Percentiles rank a stretch among this genome's conserved stretches.
These are phyloP conservation scores for Salpingus planirostris DNA, from an alignment of 2,888 invertebrate species.

Conservation along the genomic window DNA sequence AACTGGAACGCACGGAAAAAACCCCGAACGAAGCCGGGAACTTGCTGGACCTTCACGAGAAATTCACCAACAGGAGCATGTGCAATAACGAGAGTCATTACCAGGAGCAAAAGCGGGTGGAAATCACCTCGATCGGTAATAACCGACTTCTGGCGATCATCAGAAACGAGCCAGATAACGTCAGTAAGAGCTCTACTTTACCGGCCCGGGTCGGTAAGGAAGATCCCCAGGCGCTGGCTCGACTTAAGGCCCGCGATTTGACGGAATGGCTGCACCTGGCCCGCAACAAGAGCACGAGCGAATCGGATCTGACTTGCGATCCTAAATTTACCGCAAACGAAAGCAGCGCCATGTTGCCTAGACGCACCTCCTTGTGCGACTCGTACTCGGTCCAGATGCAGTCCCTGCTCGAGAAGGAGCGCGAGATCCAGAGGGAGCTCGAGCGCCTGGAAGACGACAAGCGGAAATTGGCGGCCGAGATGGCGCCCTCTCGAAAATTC, in stretches of 20 bases:
- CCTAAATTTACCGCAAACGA: conserved; percentile 18
- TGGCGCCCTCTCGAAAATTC: conserved; percentile 41
- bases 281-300: conserved; percentile 33
- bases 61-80: conserved; percentile 54
- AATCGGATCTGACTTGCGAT: conserved; percentile 18
- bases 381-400: conserved; percentile 55
- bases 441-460: conserved; percentile 53
- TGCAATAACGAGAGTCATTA: conserved; percentile 7
- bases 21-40: conserved; percentile 51
- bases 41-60: conserved; percentile 60
- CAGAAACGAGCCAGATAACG: conserved; percentile 37
- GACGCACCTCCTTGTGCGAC: conserved; percentile 56
- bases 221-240: conserved; percentile 13
- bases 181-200: conserved; percentile 2
- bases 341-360: conserved; percentile 16
- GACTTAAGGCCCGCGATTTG: conserved; percentile 37
- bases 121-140: conserved; percentile 16
- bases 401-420: conserved; percentile 58
- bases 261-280: conserved; percentile 47
- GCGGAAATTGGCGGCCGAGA: conserved; percentile 29
- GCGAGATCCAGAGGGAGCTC: conserved; percentile 57
- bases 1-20: conserved; percentile 48
- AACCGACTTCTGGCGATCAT: conserved; percentile 52
- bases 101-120: too few species aligned
- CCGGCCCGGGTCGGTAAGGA: conserved; percentile 1